phyloP scores from a whole-genome alignment of 2,113 vertebrate genomes.

The Girardinichthys multiradiatus region DNA sequence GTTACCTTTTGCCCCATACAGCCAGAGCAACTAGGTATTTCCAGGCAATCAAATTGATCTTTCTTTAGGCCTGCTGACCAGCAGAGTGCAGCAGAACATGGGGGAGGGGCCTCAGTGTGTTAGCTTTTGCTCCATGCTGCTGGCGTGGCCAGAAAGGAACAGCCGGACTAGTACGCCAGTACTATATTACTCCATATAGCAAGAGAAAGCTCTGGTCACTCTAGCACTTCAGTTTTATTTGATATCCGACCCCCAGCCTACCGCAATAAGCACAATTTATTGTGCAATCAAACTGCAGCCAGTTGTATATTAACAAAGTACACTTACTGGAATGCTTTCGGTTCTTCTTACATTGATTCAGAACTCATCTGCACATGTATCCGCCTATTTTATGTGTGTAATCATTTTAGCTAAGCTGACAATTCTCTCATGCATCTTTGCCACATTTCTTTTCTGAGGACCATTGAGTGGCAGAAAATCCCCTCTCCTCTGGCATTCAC shows the following conservation, averaged over 20 bases:
- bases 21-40: no score
- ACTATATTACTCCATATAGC: not conserved
- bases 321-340: not conserved
- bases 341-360: not conserved
- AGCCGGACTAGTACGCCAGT: no score
- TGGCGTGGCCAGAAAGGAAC: no score
- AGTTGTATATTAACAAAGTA: not conserved
- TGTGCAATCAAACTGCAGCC: no score
- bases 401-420: not conserved
- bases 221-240: not conserved
- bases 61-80: no score
- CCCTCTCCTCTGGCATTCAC: slow-evolving; percentile 41
- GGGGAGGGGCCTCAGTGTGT: no score
- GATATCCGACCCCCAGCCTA: not conserved
- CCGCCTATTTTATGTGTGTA: not conserved
- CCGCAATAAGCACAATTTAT: no score
- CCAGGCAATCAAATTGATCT: no score
- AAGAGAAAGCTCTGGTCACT: not conserved
- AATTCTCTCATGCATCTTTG: not conserved
- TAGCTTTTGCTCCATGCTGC: no score
- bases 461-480: slow-evolving; percentile 25
- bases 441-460: slow-evolving; percentile 16
- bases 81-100: no score
- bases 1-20: no score
- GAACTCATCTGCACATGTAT: not conserved